phyloP scores from a whole-genome alignment of 2,113 vertebrate genomes.

The Eulemur macaco region DNA sequence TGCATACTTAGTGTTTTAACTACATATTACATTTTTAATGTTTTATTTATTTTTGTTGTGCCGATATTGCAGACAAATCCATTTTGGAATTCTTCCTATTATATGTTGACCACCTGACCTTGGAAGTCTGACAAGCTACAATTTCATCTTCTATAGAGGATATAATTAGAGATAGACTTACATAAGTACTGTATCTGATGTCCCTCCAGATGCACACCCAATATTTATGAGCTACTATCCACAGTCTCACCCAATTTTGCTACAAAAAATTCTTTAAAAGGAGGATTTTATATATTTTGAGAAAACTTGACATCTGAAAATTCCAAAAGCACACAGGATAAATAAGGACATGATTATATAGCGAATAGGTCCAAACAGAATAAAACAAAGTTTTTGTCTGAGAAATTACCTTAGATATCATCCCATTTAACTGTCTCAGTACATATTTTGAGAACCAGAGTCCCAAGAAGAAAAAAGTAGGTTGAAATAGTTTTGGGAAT shows the following conservation, averaged over 20 bases:
- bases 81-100: conserved; percentile 24
- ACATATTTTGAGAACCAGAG: background rate
- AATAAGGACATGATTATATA: background rate
- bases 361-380: background rate
- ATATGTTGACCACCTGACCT: conserved; percentile 9
- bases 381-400: background rate
- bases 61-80: background rate
- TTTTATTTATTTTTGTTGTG: background rate
- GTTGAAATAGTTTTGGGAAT: background rate
- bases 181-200: background rate
- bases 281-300: background rate
- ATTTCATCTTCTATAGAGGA: background rate
- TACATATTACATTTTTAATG: background rate
- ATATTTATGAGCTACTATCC: background rate
- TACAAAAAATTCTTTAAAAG: background rate
- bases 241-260: background rate
- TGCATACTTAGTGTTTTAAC: background rate
- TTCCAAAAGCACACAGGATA: background rate
- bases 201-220: background rate
- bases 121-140: background rate
- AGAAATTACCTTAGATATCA: background rate
- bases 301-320: background rate
- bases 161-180: background rate
- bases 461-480: background rate
- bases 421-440: background rate